These are phyloP conservation scores for Agrilus mali DNA, from an alignment of 2,888 invertebrate genomes.

Conservation along the genomic window DNA sequence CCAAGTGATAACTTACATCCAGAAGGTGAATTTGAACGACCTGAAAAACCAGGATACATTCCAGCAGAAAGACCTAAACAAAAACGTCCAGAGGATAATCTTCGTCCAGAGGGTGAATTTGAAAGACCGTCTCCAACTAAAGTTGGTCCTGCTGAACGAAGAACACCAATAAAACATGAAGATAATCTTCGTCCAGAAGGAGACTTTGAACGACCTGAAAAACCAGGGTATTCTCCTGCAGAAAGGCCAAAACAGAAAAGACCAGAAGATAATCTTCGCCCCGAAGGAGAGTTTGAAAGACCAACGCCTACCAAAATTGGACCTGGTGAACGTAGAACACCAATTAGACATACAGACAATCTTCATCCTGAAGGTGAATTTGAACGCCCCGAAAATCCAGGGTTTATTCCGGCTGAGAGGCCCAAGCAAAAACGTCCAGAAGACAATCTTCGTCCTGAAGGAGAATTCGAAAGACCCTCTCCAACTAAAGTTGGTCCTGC, in stretches of 20 bases:
- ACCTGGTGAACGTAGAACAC: constrained; percentile 26
- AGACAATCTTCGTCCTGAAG: constrained; percentile 50
- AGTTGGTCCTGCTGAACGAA: constrained; percentile 31
- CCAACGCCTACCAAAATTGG: constrained; percentile 18
- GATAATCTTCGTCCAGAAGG: constrained; percentile 32
- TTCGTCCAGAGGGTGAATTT: constrained; percentile 37
- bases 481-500: constrained; percentile 31
- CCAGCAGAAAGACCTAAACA: constrained; percentile 29
- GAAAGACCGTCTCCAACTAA: constrained; percentile 32
- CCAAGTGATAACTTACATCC: constrained; percentile 35
- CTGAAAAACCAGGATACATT: constrained; percentile 21
- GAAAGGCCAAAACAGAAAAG: constrained; percentile 41
- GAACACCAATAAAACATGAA: constrained; percentile 18
- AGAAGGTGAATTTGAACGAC: constrained; percentile 39
- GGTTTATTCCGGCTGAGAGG: constrained; percentile 35
- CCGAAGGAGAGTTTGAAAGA: constrained; percentile 40
- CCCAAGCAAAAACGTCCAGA: constrained; percentile 40
- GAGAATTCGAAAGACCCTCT: constrained; percentile 40
- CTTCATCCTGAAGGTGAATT: constrained; percentile 39
- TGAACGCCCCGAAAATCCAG: constrained; percentile 28
- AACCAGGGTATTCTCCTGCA: constrained; percentile 31
- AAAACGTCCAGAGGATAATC: constrained; percentile 39
- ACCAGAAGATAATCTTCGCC: constrained; percentile 43
- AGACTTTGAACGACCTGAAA: constrained; percentile 32
- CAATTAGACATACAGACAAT: constrained; percentile 37